Evolutionary conservation across 2,113 vertebrate genomes (phyloP).

Genomic region (Chascanopsetta lugubris): DNA sequence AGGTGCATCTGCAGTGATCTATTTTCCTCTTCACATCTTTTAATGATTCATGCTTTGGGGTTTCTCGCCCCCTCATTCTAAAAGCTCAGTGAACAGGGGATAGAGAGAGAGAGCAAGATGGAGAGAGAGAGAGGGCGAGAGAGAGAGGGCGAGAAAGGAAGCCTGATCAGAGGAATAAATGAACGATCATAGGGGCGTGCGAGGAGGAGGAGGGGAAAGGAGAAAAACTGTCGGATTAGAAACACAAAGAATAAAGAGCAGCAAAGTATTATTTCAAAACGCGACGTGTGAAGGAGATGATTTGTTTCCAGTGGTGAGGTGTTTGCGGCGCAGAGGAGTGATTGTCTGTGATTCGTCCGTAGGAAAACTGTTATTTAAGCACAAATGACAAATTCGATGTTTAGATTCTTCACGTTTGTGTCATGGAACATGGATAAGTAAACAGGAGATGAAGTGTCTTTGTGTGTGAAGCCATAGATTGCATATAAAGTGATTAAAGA

Average conservation of each 20-base stretch:
- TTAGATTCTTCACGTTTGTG: slow-evolving; percentile 18
- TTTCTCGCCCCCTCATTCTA: slow-evolving; percentile 65
- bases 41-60: slow-evolving; percentile 79
- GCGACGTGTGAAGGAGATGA: slow-evolving; percentile 12
- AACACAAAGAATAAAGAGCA: slow-evolving; percentile 34
- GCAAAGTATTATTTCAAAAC: slow-evolving; percentile 32
- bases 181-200: slow-evolving; percentile 32
- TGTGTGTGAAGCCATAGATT: background rate
- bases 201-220: slow-evolving; percentile 21
- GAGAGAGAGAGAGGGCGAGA: background rate
- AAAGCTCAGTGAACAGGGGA: slow-evolving; percentile 59
- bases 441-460: background rate
- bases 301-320: slow-evolving; percentile 15
- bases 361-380: slow-evolving; percentile 23
- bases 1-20: slow-evolving; percentile 78
- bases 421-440: slow-evolving; percentile 4
- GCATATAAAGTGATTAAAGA: background rate
- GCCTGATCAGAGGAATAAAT: slow-evolving; percentile 52
- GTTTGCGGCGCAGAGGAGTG: slow-evolving; percentile 29
- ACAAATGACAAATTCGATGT: slow-evolving; percentile 17
- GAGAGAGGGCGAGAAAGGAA: background rate
- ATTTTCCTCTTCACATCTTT: slow-evolving; percentile 75
- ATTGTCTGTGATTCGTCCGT: slow-evolving; percentile 16
- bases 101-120: slow-evolving; percentile 1
- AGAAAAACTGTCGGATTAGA: slow-evolving; percentile 30